Percentiles rank a stretch among this genome's conserved stretches.
Conservation (phyloP, 1,140 invertebrate species). For the Aporrectodea caliginosa region DNA sequence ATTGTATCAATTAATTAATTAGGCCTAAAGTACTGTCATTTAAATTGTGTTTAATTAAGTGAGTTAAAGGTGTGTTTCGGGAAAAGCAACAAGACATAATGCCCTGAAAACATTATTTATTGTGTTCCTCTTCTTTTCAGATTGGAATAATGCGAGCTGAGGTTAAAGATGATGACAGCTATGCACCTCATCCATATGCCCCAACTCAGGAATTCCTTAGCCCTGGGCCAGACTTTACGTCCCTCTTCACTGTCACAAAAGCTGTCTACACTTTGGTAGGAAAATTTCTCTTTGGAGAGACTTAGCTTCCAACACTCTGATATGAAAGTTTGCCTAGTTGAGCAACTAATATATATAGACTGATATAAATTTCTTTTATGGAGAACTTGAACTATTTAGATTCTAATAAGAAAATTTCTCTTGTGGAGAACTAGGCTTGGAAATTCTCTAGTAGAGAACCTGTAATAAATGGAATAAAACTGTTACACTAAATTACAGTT, state of each 20-base stretch:
- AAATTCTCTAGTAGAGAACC: too few relatives aligned
- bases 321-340: neutral
- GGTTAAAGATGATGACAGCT: neutral
- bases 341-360: neutral
- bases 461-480: too few relatives aligned
- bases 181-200: neutral
- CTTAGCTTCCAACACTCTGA: too few relatives aligned
- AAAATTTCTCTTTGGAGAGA: too few relatives aligned
- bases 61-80: too few relatives aligned
- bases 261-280: conserved; percentile 9
- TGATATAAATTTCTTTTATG: neutral
- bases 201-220: neutral
- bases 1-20: neutral
- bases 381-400: neutral
- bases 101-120: neutral
- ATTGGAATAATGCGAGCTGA: neutral
- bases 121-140: neutral
- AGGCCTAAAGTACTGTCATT: neutral
- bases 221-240: conserved; percentile 12
- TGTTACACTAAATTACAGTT: too few relatives aligned
- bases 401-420: neutral
- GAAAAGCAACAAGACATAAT: neutral
- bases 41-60: too few relatives aligned
- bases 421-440: too few relatives aligned
- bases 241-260: conserved; percentile 15